Conservation (phyloP, 2,888 invertebrate species). For the Hermodice carunculata region DNA sequence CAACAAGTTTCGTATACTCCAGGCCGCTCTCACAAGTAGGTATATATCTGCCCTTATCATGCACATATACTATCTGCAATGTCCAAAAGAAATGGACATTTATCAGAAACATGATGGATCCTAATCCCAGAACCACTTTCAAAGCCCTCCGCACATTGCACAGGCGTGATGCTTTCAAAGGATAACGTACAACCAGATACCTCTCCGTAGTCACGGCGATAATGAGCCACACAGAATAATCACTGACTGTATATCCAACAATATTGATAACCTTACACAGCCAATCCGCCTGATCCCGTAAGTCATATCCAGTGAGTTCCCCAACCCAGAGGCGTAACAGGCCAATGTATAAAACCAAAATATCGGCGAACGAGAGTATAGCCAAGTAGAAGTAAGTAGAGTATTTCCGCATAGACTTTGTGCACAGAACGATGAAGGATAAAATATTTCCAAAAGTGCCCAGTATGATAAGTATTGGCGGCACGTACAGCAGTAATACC, state of each 20-base stretch:
- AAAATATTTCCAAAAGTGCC: constrained; percentile 65
- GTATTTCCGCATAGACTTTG: constrained; percentile 54
- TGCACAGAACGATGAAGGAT: constrained; percentile 60
- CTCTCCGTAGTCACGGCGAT: constrained; percentile 43
- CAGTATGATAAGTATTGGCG: constrained; percentile 58
- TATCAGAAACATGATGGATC: constrained; percentile 49
- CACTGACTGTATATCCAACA: constrained; percentile 59
- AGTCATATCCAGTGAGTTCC: constrained; percentile 52
- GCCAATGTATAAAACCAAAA: constrained; percentile 60
- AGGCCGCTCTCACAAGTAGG: constrained; percentile 36
- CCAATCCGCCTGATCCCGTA: constrained; percentile 49
- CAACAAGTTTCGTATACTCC: constrained; percentile 41
- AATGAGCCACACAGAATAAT: constrained; percentile 51
- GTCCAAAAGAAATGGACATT: constrained; percentile 65
- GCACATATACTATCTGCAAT: constrained; percentile 34
- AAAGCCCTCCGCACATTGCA: constrained; percentile 57
- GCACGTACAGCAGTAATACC: constrained; percentile 52
- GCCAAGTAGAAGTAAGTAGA: constrained; percentile 64
- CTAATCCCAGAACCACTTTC: constrained; percentile 49
- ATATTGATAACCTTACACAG: constrained; percentile 58
- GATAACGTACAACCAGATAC: constrained; percentile 56
- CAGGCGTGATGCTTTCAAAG: constrained; percentile 56
- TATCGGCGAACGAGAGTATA: constrained; percentile 60
- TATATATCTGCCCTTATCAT: constrained; percentile 30
- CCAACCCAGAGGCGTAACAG: constrained; percentile 62